Conservation (phyloP, 2,888 invertebrate genomes). For the Drosophila leonis region DNA sequence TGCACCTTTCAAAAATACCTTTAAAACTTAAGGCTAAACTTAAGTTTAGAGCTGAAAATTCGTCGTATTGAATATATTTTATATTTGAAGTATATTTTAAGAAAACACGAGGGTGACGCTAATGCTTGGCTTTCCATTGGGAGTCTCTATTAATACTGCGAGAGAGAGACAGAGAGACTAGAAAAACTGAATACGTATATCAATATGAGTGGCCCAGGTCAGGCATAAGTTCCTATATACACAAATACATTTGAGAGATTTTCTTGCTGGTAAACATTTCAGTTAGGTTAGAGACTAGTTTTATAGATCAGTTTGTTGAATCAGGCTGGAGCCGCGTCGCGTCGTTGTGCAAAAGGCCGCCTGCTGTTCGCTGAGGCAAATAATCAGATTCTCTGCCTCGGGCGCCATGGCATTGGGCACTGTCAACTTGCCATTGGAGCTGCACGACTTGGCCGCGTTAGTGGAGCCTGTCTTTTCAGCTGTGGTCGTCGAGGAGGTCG, state of each 20-base stretch:
- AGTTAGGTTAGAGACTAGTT: conserved; percentile 3
- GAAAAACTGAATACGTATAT: conserved; percentile 26
- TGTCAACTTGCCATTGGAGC: conserved; percentile 59
- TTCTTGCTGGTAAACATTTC: background rate
- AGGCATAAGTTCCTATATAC: conserved; percentile 5
- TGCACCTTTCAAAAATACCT: conserved; percentile 8
- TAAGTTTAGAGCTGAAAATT: conserved; percentile 20
- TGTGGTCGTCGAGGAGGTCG: conserved; percentile 73
- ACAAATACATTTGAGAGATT: background rate
- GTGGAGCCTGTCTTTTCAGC: conserved; percentile 70
- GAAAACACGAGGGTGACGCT: conserved; percentile 9
- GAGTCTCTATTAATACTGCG: conserved; percentile 39
- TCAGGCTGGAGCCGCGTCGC: conserved; percentile 49
- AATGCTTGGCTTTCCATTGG: conserved; percentile 1
- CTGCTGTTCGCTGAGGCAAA: conserved; percentile 64
- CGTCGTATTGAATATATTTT: conserved; percentile 1
- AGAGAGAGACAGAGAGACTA: no score
- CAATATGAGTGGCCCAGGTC: conserved; percentile 18
- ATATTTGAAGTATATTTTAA: background rate
- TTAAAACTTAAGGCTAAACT: conserved; percentile 17
- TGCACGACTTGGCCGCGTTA: conserved; percentile 60
- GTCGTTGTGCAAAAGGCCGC: conserved; percentile 61
- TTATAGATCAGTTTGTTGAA: conserved; percentile 71
- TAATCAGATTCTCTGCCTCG: conserved; percentile 62
- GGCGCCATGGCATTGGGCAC: conserved; percentile 9